These are phyloP conservation scores for Stegostoma tigrinum DNA, from an alignment of 2,113 vertebrate genomes.

Conservation along the genomic window DNA sequence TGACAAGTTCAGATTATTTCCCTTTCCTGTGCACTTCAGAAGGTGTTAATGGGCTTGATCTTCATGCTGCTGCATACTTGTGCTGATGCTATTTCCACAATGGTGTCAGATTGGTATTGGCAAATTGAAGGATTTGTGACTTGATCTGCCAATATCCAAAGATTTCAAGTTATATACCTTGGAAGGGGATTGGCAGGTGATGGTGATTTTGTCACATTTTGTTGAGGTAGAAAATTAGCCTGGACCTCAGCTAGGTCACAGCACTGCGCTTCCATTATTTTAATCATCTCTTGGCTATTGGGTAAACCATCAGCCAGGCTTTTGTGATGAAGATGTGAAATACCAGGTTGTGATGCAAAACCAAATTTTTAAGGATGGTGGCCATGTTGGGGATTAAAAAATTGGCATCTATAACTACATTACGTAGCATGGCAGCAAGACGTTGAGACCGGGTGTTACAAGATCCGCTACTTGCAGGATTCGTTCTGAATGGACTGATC, in stretches of 20 bases:
- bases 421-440: neutral
- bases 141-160: neutral
- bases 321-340: neutral
- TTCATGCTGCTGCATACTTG: neutral
- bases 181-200: neutral
- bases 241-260: neutral
- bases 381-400: neutral
- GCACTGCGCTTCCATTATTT: neutral
- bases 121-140: neutral
- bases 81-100: neutral
- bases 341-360: neutral
- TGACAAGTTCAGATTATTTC: neutral
- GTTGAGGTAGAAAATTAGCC: neutral
- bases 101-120: neutral
- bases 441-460: neutral
- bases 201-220: neutral
- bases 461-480: neutral
- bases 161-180: neutral
- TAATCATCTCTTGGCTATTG: neutral
- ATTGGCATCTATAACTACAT: neutral
- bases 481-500: neutral
- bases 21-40: neutral
- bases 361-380: neutral
- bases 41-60: neutral
- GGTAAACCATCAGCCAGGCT: neutral